phyloP scores from a whole-genome alignment of 2,113 vertebrate genomes.

The Antechinus stuartii region DNA sequence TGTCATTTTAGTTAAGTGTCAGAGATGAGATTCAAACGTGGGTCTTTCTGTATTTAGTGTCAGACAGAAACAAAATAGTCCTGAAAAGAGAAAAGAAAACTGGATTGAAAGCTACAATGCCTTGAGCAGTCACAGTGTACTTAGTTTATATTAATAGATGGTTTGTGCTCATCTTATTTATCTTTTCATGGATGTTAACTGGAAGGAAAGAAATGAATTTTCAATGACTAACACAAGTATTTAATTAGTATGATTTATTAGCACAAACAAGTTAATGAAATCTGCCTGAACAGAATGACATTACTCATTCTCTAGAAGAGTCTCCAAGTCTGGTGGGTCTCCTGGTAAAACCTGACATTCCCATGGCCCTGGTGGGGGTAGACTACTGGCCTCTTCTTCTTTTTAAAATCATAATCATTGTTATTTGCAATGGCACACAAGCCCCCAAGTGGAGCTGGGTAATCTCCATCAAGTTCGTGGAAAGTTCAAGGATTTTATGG shows the following conservation, averaged over 20 bases:
- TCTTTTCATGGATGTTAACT: not conserved
- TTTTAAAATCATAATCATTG: not conserved
- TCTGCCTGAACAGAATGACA: constrained; percentile 17
- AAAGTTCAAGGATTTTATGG: constrained; percentile 54
- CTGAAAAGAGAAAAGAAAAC: not conserved
- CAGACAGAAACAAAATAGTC: not conserved
- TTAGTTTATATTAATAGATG: not conserved
- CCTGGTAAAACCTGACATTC: not conserved
- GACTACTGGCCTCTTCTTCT: not conserved
- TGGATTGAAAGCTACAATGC: no score
- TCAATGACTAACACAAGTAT: not conserved
- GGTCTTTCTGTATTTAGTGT: not conserved
- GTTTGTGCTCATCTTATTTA: not conserved
- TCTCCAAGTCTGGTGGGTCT: constrained; percentile 55
- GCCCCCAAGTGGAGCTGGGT: not conserved
- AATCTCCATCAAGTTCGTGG: constrained; percentile 14
- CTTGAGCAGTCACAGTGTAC: not conserved
- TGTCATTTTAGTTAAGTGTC: not conserved
- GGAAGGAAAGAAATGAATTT: constrained; percentile 12
- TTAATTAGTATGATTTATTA: constrained; percentile 66
- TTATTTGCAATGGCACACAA: constrained; percentile 6
- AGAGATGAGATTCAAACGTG: not conserved
- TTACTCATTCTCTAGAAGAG: constrained; percentile 10
- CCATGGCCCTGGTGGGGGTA: not conserved
- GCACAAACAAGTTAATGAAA: not conserved